Evolutionary conservation across 2,888 invertebrate species (phyloP).

Genomic region (Cheilosia scutellata): DNA sequence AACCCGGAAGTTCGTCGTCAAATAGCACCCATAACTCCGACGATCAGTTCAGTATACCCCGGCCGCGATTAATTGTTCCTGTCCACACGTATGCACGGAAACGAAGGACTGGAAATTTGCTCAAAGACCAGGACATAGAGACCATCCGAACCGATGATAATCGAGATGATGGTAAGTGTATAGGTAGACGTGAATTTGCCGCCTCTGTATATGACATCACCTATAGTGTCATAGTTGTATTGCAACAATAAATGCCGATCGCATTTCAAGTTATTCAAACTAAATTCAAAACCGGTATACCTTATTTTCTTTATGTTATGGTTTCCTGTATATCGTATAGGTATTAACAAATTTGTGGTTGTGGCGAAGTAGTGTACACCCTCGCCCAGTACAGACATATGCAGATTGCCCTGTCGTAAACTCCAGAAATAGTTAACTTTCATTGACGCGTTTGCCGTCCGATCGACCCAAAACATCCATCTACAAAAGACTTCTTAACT

Average conservation of each 20-base stretch:
- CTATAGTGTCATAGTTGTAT: conserved; percentile 31
- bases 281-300: conserved; percentile 58
- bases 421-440: conserved; percentile 60
- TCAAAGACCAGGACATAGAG: conserved; percentile 81
- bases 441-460: conserved; percentile 23
- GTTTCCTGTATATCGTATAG: too few species aligned
- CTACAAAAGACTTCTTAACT: conserved; percentile 58
- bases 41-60: conserved; percentile 92
- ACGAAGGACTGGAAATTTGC: conserved; percentile 92
- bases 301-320: conserved; percentile 35
- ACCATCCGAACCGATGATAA: conserved; percentile 67
- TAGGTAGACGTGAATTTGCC: conserved; percentile 23
- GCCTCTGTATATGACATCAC: conserved; percentile 63
- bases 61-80: conserved; percentile 94
- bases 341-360: conserved; percentile 21
- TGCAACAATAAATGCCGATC: conserved; percentile 48
- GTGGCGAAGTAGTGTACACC: conserved; percentile 35
- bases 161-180: conserved; percentile 64
- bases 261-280: conserved; percentile 49
- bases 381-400: neutral
- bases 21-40: conserved; percentile 82
- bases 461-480: neutral
- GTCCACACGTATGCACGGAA: conserved; percentile 94
- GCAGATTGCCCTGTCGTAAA: conserved; percentile 24
- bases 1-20: conserved; percentile 78